Evolutionary conservation across 2,113 vertebrate species (phyloP), one percentile per base, ranked within the genome.

Genomic region (Dicrurus megarhynchus): DNA sequence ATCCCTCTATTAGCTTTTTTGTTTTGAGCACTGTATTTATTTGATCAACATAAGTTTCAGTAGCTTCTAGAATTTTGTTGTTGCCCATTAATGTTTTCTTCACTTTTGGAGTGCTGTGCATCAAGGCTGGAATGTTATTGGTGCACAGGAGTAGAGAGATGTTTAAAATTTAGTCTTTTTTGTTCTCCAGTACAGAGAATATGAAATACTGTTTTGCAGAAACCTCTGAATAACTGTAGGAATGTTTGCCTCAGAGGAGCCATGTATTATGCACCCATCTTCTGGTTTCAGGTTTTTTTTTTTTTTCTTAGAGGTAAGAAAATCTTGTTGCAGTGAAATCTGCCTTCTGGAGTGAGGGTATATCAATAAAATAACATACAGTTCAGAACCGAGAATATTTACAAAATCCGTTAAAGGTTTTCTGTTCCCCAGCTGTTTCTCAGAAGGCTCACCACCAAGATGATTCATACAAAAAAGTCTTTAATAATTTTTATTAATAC

Each of bases 171-270:
- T 71, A 68, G 47, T 89, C 88, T 92, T 90, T 94, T 93, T 92
- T 87, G 64, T 84, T 93, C 49, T 92, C 28, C 41, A 88, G 44
- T 87, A 92, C 28, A 89, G 76, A 96, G 95, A 96, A 96, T 96
- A 90, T 4, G 53, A 93, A 94, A 97, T 94, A 90, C 52, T 95
- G 79, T 93, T 96, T 90, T 92, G 79, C 85, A 94, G 95, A 92
- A 96, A 67, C 44, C 42, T 90, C 67, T 81, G 85, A 96, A 84
- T 94, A 93, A 93, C 83, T 84, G 64, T 81, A 90, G 37, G 56
- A 94, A 83, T 35, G 64, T 60, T 68, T 90, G 90, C 67, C 95
- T 96, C 95, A 63, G 76, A 80, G 75, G 92, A 93, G 85, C 26
- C 69, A 90, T 95, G 90, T 60, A 94, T 97, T 96, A 95, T 96